These are phyloP conservation scores for Dunckerocampus dactyliophorus DNA, from an alignment of 2,113 vertebrate genomes.

Conservation along the genomic window DNA sequence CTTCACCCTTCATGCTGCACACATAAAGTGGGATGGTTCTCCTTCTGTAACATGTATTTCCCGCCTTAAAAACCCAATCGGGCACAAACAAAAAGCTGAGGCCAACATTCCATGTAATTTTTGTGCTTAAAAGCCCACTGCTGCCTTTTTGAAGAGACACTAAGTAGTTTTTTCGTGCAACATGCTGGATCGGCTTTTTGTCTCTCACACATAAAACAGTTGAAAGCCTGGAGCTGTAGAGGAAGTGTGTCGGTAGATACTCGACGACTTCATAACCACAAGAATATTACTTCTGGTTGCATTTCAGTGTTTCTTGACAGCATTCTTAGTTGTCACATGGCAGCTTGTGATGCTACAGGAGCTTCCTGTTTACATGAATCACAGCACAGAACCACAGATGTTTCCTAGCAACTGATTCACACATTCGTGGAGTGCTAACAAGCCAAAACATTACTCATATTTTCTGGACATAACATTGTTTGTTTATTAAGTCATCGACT, in stretches of 20 bases:
- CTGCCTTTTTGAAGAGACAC: not conserved
- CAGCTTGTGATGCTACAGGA: not conserved
- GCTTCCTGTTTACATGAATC: not conserved
- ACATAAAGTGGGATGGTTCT: not conserved
- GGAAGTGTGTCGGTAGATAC: slow-evolving; percentile 9
- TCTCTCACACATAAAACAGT: slow-evolving; percentile 10
- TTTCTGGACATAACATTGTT: not conserved
- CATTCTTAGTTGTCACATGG: not conserved
- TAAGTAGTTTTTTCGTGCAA: not conserved
- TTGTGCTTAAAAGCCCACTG: not conserved
- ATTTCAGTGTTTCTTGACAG: not conserved
- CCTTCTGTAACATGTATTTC: not conserved
- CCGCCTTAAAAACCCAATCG: not conserved
- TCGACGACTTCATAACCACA: not conserved
- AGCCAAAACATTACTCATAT: not conserved
- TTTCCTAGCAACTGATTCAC: not conserved
- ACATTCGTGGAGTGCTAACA: not conserved
- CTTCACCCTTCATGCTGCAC: not conserved
- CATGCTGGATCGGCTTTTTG: not conserved
- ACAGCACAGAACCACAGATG: not conserved
- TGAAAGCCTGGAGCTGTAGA: slow-evolving; percentile 6
- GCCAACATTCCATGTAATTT: not conserved
- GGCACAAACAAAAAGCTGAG: not conserved
- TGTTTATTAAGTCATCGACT: not conserved
- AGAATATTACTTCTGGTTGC: not conserved